Percentiles rank a stretch among this genome's conserved stretches.
Evolutionary conservation across 92 coral and sea anemone species (phyloP).

Genomic region (Muricea muricata): DNA sequence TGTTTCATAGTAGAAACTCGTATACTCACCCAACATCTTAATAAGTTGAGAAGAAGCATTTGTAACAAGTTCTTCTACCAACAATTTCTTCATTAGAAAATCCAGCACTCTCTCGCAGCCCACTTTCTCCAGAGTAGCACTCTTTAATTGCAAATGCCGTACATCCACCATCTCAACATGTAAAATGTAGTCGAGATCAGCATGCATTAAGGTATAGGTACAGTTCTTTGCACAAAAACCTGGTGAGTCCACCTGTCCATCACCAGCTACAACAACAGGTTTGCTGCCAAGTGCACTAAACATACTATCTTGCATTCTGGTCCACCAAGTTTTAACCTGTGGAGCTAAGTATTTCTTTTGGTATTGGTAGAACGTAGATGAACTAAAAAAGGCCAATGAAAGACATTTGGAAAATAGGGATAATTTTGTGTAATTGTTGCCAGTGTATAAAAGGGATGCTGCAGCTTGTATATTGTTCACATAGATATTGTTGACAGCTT

Average conservation of each 20-base stretch:
- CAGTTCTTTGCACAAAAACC: slow-evolving; percentile 34
- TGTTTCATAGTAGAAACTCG: too few species aligned
- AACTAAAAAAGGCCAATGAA: background rate
- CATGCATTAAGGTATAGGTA: slow-evolving; percentile 21
- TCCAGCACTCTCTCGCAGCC: background rate
- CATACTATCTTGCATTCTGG: background rate
- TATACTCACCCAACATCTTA: background rate
- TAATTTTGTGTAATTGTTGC: slow-evolving; percentile 42
- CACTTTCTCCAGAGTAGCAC: slow-evolving; percentile 9
- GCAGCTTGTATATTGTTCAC: slow-evolving; percentile 46
- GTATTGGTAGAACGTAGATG: slow-evolving; percentile 10
- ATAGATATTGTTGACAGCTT: slow-evolving; percentile 32
- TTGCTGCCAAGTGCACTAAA: background rate
- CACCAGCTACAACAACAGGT: slow-evolving; percentile 30
- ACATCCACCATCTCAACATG: slow-evolving; percentile 15
- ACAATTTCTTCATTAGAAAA: background rate
- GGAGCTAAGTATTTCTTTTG: background rate
- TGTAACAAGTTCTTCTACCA: background rate
- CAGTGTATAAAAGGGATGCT: slow-evolving; percentile 45
- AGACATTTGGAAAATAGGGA: slow-evolving; percentile 38
- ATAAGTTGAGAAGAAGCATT: background rate
- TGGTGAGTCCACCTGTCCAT: slow-evolving; percentile 35
- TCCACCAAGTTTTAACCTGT: background rate
- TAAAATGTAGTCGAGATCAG: background rate
- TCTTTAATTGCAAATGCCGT: background rate